phyloP scores from a whole-genome alignment of 2,797 vertebrate species.

The Lutjanus campechanus region DNA sequence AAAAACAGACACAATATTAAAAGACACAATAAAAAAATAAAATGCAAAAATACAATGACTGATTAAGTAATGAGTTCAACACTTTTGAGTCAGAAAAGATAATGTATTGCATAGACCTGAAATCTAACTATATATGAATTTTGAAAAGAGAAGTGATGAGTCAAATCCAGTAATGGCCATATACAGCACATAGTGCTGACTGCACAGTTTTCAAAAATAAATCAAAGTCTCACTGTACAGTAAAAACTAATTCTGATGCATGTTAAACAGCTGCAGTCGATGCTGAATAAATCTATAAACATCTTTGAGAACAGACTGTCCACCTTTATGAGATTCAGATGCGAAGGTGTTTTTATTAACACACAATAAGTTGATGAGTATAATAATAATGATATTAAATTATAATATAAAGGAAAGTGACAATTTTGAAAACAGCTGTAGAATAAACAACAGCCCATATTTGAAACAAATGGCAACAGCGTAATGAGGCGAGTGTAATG shows the following conservation, averaged over 20 bases:
- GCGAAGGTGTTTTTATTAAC: background rate
- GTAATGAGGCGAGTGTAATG: background rate
- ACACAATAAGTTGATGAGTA: background rate
- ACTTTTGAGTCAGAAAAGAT: conserved; percentile 16
- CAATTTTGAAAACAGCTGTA: background rate
- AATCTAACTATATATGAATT: conserved; percentile 6
- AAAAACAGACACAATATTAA: too few relatives aligned
- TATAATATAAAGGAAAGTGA: too few relatives aligned
- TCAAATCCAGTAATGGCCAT: conserved; percentile 5
- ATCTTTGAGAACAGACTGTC: background rate
- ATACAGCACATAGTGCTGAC: conserved; percentile 39
- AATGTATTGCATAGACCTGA: background rate
- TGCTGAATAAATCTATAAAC: background rate
- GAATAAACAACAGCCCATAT: background rate
- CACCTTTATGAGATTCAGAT: background rate
- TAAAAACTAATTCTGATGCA: conserved; percentile 26
- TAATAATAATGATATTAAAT: too few relatives aligned
- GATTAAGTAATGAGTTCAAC: conserved; percentile 29
- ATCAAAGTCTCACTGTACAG: conserved; percentile 31
- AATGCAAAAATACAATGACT: too few relatives aligned
- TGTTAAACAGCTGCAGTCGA: conserved; percentile 14
- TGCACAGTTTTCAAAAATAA: conserved; percentile 39
- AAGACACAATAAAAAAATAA: too few relatives aligned
- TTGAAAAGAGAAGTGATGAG: conserved; percentile 31
- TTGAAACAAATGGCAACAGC: background rate